A percentile compares a stretch with the other conserved stretches of the same genome.
Conservation (phyloP, 2,113 vertebrate genomes). For the Chelonoidis abingdonii region DNA sequence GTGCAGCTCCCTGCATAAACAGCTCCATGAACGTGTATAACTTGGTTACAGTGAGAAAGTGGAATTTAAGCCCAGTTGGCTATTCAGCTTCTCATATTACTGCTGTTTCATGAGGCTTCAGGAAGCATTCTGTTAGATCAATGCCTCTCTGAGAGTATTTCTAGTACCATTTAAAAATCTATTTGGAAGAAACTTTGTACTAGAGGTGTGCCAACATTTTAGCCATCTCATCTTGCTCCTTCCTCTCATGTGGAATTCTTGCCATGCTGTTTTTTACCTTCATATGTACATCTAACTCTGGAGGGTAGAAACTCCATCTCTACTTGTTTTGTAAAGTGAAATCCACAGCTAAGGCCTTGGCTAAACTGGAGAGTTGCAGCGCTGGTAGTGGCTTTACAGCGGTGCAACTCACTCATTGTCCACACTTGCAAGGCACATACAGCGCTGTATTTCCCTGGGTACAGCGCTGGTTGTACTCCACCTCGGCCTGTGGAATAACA, state of each 20-base stretch:
- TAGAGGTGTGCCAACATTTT: background rate
- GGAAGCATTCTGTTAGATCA: background rate
- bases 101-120: background rate
- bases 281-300: background rate
- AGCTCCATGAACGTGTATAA: rapidly evolving
- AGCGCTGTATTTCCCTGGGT: no score
- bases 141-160: background rate
- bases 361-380: no score
- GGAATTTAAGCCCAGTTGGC: background rate
- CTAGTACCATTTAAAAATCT: background rate
- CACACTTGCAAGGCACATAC: no score
- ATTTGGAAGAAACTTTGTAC: background rate
- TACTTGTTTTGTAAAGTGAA: background rate
- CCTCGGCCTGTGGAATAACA: no score
- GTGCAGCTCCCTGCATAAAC: background rate
- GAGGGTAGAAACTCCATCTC: background rate
- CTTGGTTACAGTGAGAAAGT: background rate
- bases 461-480: no score
- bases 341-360: background rate
- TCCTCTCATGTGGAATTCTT: background rate
- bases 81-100: rapidly evolving
- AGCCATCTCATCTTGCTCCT: background rate
- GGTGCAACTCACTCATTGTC: no score
- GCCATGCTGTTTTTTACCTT: background rate
- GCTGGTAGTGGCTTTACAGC: no score